These are phyloP conservation scores for Bellardia bayeri DNA, from an alignment of 2,888 invertebrate species.

Conservation along the genomic window DNA sequence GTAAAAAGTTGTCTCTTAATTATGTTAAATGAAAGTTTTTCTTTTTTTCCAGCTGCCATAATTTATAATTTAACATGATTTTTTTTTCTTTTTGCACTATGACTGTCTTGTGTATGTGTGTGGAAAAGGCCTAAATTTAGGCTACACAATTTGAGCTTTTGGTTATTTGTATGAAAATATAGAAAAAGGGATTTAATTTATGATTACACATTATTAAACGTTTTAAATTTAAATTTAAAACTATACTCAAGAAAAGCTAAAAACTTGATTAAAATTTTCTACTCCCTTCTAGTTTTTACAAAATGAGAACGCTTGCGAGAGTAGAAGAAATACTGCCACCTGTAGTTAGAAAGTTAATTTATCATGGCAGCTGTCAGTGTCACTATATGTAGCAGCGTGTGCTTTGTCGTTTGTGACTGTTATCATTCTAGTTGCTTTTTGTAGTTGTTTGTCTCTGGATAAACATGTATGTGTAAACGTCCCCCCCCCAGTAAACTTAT, in stretches of 20 bases:
- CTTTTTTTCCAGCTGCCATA: slow-evolving; percentile 48
- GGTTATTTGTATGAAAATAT: slow-evolving; percentile 10
- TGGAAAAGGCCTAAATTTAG: slow-evolving; percentile 52
- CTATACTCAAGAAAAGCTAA: background rate
- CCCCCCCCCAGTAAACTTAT: slow-evolving; percentile 57
- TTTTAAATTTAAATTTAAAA: background rate
- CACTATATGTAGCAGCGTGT: slow-evolving; percentile 49
- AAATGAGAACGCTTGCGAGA: background rate
- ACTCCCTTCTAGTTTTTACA: background rate
- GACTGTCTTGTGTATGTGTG: background rate
- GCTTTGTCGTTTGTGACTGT: slow-evolving; percentile 23
- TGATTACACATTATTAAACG: background rate
- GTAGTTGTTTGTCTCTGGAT: background rate
- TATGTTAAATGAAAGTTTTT: slow-evolving; percentile 71
- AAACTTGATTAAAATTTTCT: background rate
- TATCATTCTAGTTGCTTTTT: slow-evolving; percentile 7
- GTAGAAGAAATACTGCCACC: slow-evolving; percentile 52
- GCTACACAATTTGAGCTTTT: slow-evolving; percentile 62
- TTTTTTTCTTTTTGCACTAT: background rate
- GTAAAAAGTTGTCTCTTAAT: slow-evolving; percentile 71
- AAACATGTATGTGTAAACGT: slow-evolving; percentile 1
- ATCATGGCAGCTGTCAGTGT: slow-evolving; percentile 71
- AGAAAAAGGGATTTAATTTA: background rate
- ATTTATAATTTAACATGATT: slow-evolving; percentile 1
- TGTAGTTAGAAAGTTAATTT: slow-evolving; percentile 70